Evolutionary conservation across 2,888 invertebrate species (phyloP).

Genomic region (Baccha elongata): DNA sequence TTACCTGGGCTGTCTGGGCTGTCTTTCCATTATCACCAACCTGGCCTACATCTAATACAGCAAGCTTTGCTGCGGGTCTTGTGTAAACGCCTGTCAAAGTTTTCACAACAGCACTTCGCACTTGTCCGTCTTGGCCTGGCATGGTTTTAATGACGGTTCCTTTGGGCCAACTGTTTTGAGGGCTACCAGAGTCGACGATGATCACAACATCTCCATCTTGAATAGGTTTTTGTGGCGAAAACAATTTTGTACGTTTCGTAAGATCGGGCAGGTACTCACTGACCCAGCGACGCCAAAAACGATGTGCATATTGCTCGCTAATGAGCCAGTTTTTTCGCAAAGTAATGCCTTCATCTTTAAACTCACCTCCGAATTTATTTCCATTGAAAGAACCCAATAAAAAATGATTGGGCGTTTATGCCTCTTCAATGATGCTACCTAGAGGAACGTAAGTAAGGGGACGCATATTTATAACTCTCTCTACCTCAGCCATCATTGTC

Average conservation of each 20-base stretch:
- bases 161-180: background rate
- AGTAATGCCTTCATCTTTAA: background rate
- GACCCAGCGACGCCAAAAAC: background rate
- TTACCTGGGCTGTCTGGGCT: background rate
- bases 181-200: background rate
- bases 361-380: background rate
- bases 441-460: background rate
- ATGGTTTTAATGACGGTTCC: background rate
- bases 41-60: conserved; percentile 1
- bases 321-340: background rate
- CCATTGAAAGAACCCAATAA: background rate
- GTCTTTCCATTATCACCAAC: conserved; percentile 11
- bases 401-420: background rate
- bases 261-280: too few relatives aligned
- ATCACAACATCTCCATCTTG: background rate
- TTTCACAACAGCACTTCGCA: background rate
- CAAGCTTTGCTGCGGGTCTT: conserved; percentile 13
- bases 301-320: background rate
- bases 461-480: background rate
- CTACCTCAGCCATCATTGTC: background rate
- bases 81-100: background rate
- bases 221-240: background rate
- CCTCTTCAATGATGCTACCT: background rate
- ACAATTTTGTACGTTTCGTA: background rate
- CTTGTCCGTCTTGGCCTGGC: background rate